phyloP scores from a whole-genome alignment of 2,888 invertebrate genomes.

The Lathronympha strigana region DNA sequence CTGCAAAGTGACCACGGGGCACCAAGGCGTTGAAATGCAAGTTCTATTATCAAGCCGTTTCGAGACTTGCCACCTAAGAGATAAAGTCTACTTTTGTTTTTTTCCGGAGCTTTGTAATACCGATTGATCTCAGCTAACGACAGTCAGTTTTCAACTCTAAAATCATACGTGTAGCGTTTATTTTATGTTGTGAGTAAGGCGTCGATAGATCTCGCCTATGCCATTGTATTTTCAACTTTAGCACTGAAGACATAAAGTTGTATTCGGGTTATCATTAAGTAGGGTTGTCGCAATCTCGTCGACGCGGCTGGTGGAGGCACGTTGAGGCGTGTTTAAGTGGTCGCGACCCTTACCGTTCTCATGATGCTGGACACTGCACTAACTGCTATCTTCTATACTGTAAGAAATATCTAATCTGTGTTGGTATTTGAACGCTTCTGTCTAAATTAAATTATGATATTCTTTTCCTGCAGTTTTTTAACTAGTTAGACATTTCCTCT shows the following conservation, averaged over 20 bases:
- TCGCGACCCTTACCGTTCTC: constrained; percentile 51
- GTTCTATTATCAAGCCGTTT: constrained; percentile 12
- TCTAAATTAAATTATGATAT: background rate
- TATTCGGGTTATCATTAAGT: background rate
- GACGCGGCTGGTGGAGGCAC: constrained; percentile 58
- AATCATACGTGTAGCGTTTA: background rate
- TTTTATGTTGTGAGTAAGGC: background rate
- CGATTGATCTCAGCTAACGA: background rate
- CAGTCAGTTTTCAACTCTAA: constrained; percentile 15
- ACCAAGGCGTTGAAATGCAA: constrained; percentile 27
- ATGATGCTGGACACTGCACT: constrained; percentile 46
- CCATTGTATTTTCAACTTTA: background rate
- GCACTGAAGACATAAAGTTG: background rate
- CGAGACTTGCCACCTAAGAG: background rate
- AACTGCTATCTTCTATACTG: constrained; percentile 6
- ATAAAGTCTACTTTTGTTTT: constrained; percentile 19
- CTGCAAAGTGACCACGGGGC: constrained; percentile 29
- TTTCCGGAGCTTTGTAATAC: background rate
- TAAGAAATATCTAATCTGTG: constrained; percentile 8
- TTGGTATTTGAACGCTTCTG: constrained; percentile 31
- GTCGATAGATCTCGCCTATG: background rate
- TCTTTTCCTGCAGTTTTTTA: too few species aligned
- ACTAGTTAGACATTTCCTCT: too few species aligned
- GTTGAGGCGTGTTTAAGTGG: constrained; percentile 73
- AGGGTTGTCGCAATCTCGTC: constrained; percentile 44